Percentiles rank a stretch among this genome's conserved stretches.
Conservation (phyloP, 2,113 vertebrate species). For the Salvelinus sp. region DNA sequence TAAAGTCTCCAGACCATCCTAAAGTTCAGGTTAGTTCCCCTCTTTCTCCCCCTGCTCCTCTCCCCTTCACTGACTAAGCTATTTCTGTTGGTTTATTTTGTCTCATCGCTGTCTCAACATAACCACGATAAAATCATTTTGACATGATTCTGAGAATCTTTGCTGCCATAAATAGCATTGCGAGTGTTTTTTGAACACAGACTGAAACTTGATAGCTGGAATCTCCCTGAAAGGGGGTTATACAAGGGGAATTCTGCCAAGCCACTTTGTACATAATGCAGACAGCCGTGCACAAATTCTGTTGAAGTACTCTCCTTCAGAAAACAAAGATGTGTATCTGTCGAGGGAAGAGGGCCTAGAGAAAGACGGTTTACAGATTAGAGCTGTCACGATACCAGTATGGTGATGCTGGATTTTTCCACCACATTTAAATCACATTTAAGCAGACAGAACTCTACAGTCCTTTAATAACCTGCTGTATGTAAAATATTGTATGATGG, state of each 20-base stretch:
- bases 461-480: no score
- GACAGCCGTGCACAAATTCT: slow-evolving; percentile 17
- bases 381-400: no score
- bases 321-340: not conserved
- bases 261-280: slow-evolving; percentile 58
- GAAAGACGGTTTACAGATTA: no score
- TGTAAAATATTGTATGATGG: no score
- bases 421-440: no score
- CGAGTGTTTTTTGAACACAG: slow-evolving; percentile 45
- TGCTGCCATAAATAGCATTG: slow-evolving; percentile 47
- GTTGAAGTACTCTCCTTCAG: not conserved
- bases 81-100: not conserved
- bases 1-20: slow-evolving; percentile 88
- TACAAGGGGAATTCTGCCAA: slow-evolving; percentile 59
- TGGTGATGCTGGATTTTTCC: no score
- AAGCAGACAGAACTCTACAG: no score
- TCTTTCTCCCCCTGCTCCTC: slow-evolving; percentile 78
- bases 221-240: slow-evolving; percentile 57
- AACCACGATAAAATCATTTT: slow-evolving; percentile 35
- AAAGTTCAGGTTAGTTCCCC: slow-evolving; percentile 87
- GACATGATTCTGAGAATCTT: slow-evolving; percentile 28
- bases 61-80: slow-evolving; percentile 50
- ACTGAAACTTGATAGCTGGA: slow-evolving; percentile 62
- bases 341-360: no score
- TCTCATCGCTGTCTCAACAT: not conserved